These are phyloP conservation scores for Plestiodon gilberti DNA, from an alignment of 2,113 vertebrate species.

Conservation along the genomic window DNA sequence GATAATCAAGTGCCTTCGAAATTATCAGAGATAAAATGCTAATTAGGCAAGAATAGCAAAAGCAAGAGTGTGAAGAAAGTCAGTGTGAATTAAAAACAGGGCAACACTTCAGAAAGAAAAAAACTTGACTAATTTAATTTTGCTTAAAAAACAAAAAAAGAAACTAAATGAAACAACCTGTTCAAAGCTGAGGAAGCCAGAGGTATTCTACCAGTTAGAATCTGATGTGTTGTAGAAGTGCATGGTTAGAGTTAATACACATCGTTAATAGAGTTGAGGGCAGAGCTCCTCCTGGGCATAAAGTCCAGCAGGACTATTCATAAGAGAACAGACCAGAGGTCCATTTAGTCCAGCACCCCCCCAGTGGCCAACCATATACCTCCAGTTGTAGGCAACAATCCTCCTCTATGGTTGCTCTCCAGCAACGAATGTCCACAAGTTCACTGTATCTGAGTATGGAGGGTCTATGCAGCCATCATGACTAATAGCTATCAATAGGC, in stretches of 20 bases:
- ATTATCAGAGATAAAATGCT: slow-evolving; percentile 17
- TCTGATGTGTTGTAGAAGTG: neutral
- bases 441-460: too few species aligned
- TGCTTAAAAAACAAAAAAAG: neutral
- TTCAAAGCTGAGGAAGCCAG: neutral
- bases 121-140: slow-evolving; percentile 18
- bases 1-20: slow-evolving; percentile 20
- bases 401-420: too few species aligned
- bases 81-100: slow-evolving; percentile 23
- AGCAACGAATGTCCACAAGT: too few species aligned
- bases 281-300: too few species aligned
- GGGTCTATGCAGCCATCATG: too few species aligned
- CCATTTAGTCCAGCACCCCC: too few species aligned
- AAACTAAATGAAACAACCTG: neutral
- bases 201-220: neutral
- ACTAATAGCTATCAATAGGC: too few species aligned
- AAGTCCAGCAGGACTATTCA: too few species aligned
- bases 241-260: neutral
- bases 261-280: neutral
- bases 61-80: slow-evolving; percentile 19
- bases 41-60: slow-evolving; percentile 20
- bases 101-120: slow-evolving; percentile 15
- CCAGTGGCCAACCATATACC: too few species aligned
- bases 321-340: too few species aligned
- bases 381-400: too few species aligned